A percentile compares a stretch with the other conserved stretches of the same genome.
These are phyloP conservation scores for Rhinatrema bivittatum DNA, from an alignment of 2,797 vertebrate species.

Conservation along the genomic window DNA sequence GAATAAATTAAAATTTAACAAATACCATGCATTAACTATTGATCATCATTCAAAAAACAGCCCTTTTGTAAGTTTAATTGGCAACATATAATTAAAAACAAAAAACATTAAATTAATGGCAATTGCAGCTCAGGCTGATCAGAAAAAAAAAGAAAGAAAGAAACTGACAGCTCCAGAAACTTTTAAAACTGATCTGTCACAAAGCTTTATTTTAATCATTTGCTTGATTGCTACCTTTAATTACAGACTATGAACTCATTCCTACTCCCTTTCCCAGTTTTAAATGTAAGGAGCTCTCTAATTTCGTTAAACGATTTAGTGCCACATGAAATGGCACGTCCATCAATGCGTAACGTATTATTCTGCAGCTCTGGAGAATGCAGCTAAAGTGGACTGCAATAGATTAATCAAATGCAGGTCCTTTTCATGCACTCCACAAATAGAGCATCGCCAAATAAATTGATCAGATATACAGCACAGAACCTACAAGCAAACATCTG, in stretches of 20 bases:
- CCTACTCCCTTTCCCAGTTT: constrained; percentile 47
- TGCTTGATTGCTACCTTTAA: constrained; percentile 47
- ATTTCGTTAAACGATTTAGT: constrained; percentile 28
- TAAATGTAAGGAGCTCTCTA: constrained; percentile 32
- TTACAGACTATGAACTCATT: constrained; percentile 43
- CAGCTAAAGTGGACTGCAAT: not conserved
- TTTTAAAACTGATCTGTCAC: constrained; percentile 29
- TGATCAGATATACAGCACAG: too few relatives aligned
- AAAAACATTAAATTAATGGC: constrained; percentile 24
- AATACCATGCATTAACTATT: not conserved
- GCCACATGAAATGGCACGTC: too few relatives aligned
- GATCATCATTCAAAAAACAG: constrained; percentile 6
- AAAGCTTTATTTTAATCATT: constrained; percentile 39
- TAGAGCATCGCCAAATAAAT: too few relatives aligned
- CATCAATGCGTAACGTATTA: not conserved
- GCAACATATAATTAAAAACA: constrained; percentile 36
- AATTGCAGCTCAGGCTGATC: constrained; percentile 26
- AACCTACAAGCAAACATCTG: too few relatives aligned
- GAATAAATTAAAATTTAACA: too few relatives aligned
- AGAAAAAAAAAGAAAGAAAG: constrained; percentile 11
- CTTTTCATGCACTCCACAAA: too few relatives aligned
- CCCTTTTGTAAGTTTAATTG: constrained; percentile 25
- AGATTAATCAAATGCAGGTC: not conserved
- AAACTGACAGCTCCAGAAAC: constrained; percentile 31
- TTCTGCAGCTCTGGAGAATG: constrained; percentile 1